phyloP scores from a whole-genome alignment of 2,888 invertebrate genomes.

The Blastobasis adustella region DNA sequence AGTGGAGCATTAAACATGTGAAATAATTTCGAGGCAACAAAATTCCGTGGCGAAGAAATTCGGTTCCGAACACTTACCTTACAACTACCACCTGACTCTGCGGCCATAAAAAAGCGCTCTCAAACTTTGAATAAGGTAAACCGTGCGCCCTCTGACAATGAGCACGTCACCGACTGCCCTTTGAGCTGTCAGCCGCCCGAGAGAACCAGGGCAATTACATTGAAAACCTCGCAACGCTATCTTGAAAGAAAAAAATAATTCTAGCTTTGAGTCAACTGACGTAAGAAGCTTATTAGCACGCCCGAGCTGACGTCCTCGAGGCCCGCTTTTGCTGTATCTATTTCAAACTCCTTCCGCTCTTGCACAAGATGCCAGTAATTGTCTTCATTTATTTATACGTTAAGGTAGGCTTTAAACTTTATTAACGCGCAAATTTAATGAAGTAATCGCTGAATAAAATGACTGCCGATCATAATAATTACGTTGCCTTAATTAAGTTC shows the following conservation, averaged over 20 bases:
- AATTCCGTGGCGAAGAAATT: too few species aligned
- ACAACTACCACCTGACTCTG: conserved; percentile 29
- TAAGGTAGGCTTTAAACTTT: too few species aligned
- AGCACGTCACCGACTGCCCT: conserved; percentile 64
- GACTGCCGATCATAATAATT: conserved; percentile 17
- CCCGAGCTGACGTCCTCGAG: conserved; percentile 35
- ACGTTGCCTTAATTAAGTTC: conserved; percentile 21
- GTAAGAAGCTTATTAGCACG: conserved; percentile 68
- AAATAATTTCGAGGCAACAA: too few species aligned
- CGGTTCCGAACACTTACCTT: not conserved
- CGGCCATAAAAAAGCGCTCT: conserved; percentile 44
- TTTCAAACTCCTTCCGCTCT: too few species aligned
- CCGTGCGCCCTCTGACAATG: conserved; percentile 70
- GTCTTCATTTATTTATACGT: too few species aligned
- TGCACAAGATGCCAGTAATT: too few species aligned
- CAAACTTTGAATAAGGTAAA: conserved; percentile 68
- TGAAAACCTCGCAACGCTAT: conserved; percentile 68
- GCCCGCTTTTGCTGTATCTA: conserved; percentile 24
- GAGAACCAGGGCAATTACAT: conserved; percentile 73
- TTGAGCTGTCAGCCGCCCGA: conserved; percentile 71
- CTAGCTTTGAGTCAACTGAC: conserved; percentile 54
- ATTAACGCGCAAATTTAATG: too few species aligned
- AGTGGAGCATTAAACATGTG: too few species aligned
- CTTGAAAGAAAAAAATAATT: conserved; percentile 62
- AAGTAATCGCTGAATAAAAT: too few species aligned